Evolutionary conservation across 2,113 vertebrate species (phyloP).

Genomic region (Lota lota): DNA sequence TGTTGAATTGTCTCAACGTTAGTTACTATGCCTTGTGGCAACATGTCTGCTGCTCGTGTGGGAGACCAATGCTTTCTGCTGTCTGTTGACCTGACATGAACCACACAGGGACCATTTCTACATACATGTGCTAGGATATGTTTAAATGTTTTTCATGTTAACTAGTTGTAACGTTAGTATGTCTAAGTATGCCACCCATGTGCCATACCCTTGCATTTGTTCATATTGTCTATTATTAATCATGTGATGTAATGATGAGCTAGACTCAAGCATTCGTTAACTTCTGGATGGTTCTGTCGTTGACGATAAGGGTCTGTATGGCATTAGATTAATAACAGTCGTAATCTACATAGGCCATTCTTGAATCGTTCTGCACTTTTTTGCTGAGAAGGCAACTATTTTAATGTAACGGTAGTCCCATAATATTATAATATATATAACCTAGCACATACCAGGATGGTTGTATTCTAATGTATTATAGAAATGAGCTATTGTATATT

Average conservation of each 20-base stretch:
- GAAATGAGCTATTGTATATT: too few species aligned
- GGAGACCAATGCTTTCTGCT: constrained; percentile 13
- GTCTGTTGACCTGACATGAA: constrained; percentile 14
- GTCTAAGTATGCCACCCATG: neutral
- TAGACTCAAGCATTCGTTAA: too few species aligned
- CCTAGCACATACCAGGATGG: too few species aligned
- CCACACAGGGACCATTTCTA: neutral
- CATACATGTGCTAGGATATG: neutral
- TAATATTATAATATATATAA: too few species aligned
- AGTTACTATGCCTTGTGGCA: constrained; percentile 33
- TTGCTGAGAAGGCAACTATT: too few species aligned
- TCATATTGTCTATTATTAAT: neutral
- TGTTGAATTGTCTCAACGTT: constrained; percentile 10
- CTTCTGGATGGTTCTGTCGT: neutral
- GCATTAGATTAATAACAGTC: too few species aligned
- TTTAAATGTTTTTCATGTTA: neutral
- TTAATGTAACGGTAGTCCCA: too few species aligned
- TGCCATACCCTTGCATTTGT: constrained; percentile 26
- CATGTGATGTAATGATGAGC: neutral
- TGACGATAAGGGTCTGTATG: neutral
- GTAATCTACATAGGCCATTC: too few species aligned
- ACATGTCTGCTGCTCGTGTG: constrained; percentile 26
- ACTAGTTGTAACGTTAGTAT: neutral
- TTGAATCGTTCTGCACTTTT: too few species aligned
- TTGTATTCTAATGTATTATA: too few species aligned